Evolutionary conservation across 2,888 invertebrate species (phyloP), one percentile per base, ranked within the genome.

Genomic region (Nymphalis c-album): DNA sequence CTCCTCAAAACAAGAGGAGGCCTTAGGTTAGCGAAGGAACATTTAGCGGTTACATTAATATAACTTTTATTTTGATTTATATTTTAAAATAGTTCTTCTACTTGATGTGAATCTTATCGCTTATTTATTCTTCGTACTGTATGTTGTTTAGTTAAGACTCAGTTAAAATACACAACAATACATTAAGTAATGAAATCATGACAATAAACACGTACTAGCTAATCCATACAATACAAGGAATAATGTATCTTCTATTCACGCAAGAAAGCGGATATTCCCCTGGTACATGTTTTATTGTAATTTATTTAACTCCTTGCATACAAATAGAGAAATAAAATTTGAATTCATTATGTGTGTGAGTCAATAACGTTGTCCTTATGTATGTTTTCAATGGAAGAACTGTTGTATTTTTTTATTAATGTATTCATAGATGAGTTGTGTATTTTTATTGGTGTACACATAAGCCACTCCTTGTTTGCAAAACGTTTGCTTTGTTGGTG

Each of bases 291-390:
- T 53, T 57, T 22, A 35, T 17, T 17, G 22, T 57, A 57, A 40
- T 57, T 40, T n/a, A 57, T 57, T 57, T 40, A 40, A 16, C 57
- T 40, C 26, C 20, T 40, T 51, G 70, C 61, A 70, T 70, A 70
- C 64, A 65, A 70, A 70, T 70, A 70, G 62, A 20, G 61, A 20
- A 50, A 62, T 62, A 59, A 59, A n/a, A 63, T 70, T 68, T 47
- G 62, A 70, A 70, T 70, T 70, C 64, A 70, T 65, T 60, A 62
- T 65, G 60, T 64, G 59, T 46, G 60, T 62, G 67, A 67, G 64
- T 68, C 58, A 63, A 63, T 70, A 40, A 35, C 40, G 48, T 13
- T 57, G 13, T 57, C 35, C 35, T 57, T 57, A 22, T 18, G n/a
- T n/a, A 35, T 35, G 26, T 31, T 35, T 53, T 48, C 48, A 57